Base-by-base conservation (phyloP, 1,140 invertebrate species). In the Aleiodes sp. region DNA sequence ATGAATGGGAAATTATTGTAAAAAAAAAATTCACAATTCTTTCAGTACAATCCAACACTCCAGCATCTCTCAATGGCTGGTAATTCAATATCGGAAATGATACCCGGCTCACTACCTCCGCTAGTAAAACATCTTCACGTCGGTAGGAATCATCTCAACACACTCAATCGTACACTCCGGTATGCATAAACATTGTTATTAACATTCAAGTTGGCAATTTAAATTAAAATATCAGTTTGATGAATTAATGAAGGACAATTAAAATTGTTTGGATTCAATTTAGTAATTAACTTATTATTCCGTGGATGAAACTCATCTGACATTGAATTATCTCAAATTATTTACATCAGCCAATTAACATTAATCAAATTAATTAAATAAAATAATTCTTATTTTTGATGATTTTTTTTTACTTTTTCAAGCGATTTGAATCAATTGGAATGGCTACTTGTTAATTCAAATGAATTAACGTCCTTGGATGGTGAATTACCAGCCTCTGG, bases 391-490 rank as follows among this genome's bases (percentile, higher is more conserved):
- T 37, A 63, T 24, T 57, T 57, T n/a, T 24, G 3, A 4, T n/a
- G n/a, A n/a, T n/a, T n/a, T 12, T 4, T 39, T 63, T 21, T 41
- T 7, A 0, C 12, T 28, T 43, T 39, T 80, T 78, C 29, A 76
- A 89, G 88, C 65, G 89, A 92, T 62, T 77, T 94, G 29, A 88
- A 90, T 70, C 88, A 92, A 62, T 82, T 94, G 12, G 89, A 92
- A 76, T 94, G 93, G 90, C 87, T 95, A 35, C 90, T 94, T 62
- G 89, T 94, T 26, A 94, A 94, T 78, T 87, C 89, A 16, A 95
- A 95, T 78, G 87, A 91, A 56, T 83, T 95, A 29, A 89, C 89
- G 59, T 88, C 89, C 10, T 84, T 95, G 67, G 93, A 94, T 16
- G 90, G 90, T 24, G 91, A 95, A 82, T 78, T 95, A 68, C 93